Conservation (phyloP, 2,888 invertebrate species). For the Acronicta aceris region DNA sequence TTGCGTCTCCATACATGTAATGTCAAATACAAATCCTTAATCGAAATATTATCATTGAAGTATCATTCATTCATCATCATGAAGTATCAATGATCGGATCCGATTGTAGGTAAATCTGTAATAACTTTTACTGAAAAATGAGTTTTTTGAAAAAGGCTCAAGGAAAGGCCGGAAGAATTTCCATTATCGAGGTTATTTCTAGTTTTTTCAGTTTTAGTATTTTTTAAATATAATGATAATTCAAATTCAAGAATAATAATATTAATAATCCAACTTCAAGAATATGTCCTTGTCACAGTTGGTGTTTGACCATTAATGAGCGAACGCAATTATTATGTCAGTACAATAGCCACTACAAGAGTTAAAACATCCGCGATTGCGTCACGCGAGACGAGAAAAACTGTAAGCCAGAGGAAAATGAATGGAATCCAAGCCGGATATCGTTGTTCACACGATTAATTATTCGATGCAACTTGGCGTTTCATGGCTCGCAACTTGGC, state of each 20-base stretch:
- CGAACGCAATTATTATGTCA: slow-evolving; percentile 61
- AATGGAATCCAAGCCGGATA: slow-evolving; percentile 84
- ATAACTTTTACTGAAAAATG: no score
- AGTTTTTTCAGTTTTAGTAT: no score
- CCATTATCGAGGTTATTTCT: no score
- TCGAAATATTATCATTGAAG: no score
- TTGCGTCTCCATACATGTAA: not conserved
- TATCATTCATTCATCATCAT: no score
- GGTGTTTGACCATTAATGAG: slow-evolving; percentile 55
- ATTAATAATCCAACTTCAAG: slow-evolving; percentile 3
- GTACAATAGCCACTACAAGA: slow-evolving; percentile 57
- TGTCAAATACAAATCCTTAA: no score
- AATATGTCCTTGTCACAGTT: slow-evolving; percentile 11
- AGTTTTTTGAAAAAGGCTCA: no score
- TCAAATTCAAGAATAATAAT: no score
- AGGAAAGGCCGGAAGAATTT: no score
- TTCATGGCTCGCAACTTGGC: slow-evolving; percentile 55
- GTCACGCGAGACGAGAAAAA: slow-evolving; percentile 83
- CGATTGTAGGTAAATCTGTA: no score
- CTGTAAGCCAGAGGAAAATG: slow-evolving; percentile 78
- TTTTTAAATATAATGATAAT: no score
- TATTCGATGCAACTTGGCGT: slow-evolving; percentile 60
- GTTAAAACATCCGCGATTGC: slow-evolving; percentile 79
- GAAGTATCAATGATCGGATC: no score
- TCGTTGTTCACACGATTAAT: slow-evolving; percentile 81